Evolutionary conservation across 2,888 invertebrate species (phyloP).

Genomic region (Rhamnusium bicolor): DNA sequence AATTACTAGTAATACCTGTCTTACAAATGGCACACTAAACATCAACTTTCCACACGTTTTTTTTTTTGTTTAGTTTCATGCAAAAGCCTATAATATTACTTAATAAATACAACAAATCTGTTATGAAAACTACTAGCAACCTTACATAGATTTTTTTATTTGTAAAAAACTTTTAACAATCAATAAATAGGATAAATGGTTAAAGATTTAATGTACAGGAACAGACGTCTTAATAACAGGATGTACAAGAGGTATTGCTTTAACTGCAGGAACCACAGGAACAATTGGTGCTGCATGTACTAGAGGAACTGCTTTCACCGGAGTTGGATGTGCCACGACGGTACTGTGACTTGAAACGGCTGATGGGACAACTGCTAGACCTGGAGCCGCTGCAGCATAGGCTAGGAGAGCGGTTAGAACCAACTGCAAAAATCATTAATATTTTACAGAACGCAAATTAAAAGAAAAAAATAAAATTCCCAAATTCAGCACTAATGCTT

Average conservation of each 20-base stretch:
- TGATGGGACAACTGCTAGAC: conserved; percentile 43
- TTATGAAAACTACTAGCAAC: neutral
- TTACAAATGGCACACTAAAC: too few species aligned
- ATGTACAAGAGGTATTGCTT: conserved; percentile 11
- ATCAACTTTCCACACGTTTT: too few species aligned
- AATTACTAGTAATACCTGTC: too few species aligned
- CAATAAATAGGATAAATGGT: neutral
- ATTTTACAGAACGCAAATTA: neutral
- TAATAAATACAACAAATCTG: too few species aligned
- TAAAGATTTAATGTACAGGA: neutral
- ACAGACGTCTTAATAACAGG: neutral
- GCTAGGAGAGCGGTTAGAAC: conserved; percentile 73
- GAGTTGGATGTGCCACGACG: conserved; percentile 56
- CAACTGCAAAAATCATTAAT: conserved; percentile 67
- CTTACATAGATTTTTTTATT: neutral
- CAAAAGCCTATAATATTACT: too few species aligned
- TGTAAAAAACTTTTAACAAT: neutral
- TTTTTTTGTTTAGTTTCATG: too few species aligned
- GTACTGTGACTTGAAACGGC: conserved; percentile 37
- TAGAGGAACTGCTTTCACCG: conserved; percentile 18
- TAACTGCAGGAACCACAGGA: conserved; percentile 27
- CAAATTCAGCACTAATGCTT: too few species aligned
- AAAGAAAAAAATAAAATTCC: neutral
- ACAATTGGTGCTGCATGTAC: conserved; percentile 28
- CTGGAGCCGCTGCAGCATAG: conserved; percentile 65